Evolutionary conservation across 2,113 vertebrate species (phyloP).

Genomic region (Sisor rabdophorus): DNA sequence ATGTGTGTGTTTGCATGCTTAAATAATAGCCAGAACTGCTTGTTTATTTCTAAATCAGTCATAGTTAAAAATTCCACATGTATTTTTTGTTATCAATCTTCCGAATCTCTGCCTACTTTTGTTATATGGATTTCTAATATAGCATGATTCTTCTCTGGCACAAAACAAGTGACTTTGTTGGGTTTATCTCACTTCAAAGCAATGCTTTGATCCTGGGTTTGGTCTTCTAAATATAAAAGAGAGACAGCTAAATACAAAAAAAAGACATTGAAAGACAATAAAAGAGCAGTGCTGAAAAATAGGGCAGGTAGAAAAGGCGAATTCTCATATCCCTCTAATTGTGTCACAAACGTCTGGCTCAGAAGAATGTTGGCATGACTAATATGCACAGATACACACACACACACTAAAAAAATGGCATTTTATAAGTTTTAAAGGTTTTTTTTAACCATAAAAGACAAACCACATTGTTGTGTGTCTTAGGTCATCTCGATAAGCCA

Average conservation of each 20-base stretch:
- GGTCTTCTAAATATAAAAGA: background rate
- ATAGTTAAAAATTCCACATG: slow-evolving; percentile 10
- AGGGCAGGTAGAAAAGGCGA: too few species aligned
- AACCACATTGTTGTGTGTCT: slow-evolving; percentile 30
- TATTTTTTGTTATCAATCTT: background rate
- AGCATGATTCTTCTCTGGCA: slow-evolving; percentile 15
- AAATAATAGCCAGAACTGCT: background rate
- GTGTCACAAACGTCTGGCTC: slow-evolving; percentile 35
- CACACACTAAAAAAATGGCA: background rate
- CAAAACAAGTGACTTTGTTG: slow-evolving; percentile 25
- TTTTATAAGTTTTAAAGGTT: background rate
- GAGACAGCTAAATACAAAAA: background rate
- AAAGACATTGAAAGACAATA: background rate
- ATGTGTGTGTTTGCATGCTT: background rate
- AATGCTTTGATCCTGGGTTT: background rate
- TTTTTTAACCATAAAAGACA: slow-evolving; percentile 6
- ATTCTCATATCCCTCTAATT: slow-evolving; percentile 34
- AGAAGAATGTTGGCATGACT: slow-evolving; percentile 21
- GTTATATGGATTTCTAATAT: slow-evolving; percentile 2
- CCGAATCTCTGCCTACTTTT: background rate
- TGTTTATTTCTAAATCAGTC: background rate
- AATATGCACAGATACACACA: background rate
- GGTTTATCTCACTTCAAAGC: slow-evolving; percentile 43
- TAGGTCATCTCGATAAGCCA: slow-evolving; percentile 40
- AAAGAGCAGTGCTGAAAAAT: slow-evolving; percentile 2